These are phyloP conservation scores for Drosophila gunungcola DNA, from an alignment of 1,140 invertebrate species.

Conservation along the genomic window DNA sequence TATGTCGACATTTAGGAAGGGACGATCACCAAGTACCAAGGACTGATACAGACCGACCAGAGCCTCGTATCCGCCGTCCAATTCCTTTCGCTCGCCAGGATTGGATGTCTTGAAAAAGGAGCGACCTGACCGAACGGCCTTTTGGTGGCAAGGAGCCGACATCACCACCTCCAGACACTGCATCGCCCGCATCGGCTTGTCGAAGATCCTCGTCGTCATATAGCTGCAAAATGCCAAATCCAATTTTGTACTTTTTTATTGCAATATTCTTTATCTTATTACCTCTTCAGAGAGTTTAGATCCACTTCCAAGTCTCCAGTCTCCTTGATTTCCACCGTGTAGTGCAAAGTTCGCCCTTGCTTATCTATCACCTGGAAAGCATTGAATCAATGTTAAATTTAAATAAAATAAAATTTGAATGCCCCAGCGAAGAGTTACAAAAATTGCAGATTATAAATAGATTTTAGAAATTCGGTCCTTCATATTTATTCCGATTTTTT, in stretches of 20 bases:
- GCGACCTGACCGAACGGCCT: slow-evolving; percentile 86
- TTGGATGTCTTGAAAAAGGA: slow-evolving; percentile 84
- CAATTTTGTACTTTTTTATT: neutral
- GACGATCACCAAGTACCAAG: slow-evolving; percentile 89
- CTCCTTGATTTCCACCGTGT: slow-evolving; percentile 87
- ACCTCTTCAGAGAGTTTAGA: slow-evolving; percentile 85
- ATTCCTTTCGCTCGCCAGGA: slow-evolving; percentile 38
- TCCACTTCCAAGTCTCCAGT: slow-evolving; percentile 86
- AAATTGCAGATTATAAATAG: too few species aligned
- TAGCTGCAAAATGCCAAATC: slow-evolving; percentile 43
- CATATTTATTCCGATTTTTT: too few species aligned
- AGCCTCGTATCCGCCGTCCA: slow-evolving; percentile 89
- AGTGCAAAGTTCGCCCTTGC: slow-evolving; percentile 77
- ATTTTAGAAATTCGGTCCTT: too few species aligned
- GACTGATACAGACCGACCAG: slow-evolving; percentile 91
- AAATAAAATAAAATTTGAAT: too few species aligned
- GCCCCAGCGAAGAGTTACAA: too few species aligned
- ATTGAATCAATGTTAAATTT: neutral
- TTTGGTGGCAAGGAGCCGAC: slow-evolving; percentile 79
- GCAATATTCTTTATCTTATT: neutral
- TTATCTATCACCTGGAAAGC: slow-evolving; percentile 53
- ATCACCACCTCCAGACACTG: slow-evolving; percentile 94
- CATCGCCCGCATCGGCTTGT: slow-evolving; percentile 88
- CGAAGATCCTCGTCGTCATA: slow-evolving; percentile 72
- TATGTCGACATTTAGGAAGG: slow-evolving; percentile 91